These are phyloP conservation scores for Penaeus japonicus DNA, from an alignment of 1,140 invertebrate species.

Conservation along the genomic window DNA sequence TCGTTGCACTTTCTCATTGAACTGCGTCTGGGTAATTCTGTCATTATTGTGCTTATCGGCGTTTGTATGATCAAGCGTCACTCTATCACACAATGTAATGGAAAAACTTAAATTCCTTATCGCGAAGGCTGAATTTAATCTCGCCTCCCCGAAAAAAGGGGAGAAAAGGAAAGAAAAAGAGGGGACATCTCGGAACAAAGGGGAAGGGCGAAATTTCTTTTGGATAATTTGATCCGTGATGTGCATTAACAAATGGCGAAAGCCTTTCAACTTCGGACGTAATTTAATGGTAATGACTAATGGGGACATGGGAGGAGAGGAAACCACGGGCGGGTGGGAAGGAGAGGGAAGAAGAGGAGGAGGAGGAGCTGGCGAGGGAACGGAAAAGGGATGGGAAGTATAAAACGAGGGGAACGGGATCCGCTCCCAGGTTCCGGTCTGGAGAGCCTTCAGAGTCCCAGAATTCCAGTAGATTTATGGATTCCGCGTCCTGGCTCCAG, in stretches of 20 bases:
- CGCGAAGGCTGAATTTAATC: no score
- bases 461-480: conserved; percentile 50
- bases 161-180: no score
- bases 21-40: no score
- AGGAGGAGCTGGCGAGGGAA: neutral
- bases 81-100: no score
- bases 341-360: neutral
- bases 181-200: no score
- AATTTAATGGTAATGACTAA: conserved; percentile 37
- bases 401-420: neutral
- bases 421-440: neutral
- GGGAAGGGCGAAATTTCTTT: no score
- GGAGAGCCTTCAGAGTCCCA: conserved; percentile 37
- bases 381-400: conserved; percentile 24
- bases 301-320: neutral
- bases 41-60: no score
- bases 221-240: no score
- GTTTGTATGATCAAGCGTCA: no score
- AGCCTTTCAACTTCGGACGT: conserved; percentile 32
- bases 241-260: neutral
- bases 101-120: no score
- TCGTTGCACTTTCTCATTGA: no score
- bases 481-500: conserved; percentile 23
- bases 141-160: no score
- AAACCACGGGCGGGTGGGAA: neutral